A percentile compares a stretch with the other conserved stretches of the same genome.
Evolutionary conservation across 1,140 invertebrate genomes (phyloP).

Genomic region (Drosophila bocqueti): DNA sequence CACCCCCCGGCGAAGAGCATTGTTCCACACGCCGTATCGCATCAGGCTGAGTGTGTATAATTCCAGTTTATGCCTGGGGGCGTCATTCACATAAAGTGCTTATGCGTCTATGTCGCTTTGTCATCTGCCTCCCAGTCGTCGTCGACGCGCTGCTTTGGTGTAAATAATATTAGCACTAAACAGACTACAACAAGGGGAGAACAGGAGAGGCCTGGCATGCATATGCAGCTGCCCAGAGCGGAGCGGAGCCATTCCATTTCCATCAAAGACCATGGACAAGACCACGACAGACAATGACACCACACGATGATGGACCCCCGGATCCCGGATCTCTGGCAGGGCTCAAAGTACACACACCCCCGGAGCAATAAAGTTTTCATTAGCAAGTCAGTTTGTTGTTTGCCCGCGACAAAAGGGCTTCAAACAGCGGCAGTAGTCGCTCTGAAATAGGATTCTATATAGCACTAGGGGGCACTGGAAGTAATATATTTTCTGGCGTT

Average conservation of each 20-base stretch:
- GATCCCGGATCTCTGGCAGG: conserved; percentile 3
- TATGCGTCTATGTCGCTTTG: conserved; percentile 66
- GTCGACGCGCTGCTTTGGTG: conserved; percentile 31
- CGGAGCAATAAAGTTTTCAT: conserved; percentile 79
- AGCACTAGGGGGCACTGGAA: neutral
- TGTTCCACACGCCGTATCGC: conserved; percentile 10
- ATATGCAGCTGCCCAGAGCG: conserved; percentile 31
- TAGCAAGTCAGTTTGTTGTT: conserved; percentile 73
- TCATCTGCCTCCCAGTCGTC: conserved; percentile 33
- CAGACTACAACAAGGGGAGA: conserved; percentile 39
- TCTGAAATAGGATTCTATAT: neutral
- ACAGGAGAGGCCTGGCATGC: conserved; percentile 26
- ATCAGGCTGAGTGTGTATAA: conserved; percentile 56
- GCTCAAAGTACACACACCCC: conserved; percentile 53
- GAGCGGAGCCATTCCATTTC: conserved; percentile 17
- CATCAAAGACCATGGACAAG: conserved; percentile 3
- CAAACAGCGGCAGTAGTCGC: conserved; percentile 37
- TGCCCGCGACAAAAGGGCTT: conserved; percentile 63
- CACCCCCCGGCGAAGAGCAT: conserved; percentile 6
- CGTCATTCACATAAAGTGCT: conserved; percentile 81
- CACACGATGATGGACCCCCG: conserved; percentile 11
- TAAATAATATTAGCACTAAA: conserved; percentile 82
- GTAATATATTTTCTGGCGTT: neutral
- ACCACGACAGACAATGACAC: conserved; percentile 7
- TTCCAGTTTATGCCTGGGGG: conserved; percentile 73